phyloP scores from a whole-genome alignment of 2,113 vertebrate species.

The Nothoprocta pentlandii region DNA sequence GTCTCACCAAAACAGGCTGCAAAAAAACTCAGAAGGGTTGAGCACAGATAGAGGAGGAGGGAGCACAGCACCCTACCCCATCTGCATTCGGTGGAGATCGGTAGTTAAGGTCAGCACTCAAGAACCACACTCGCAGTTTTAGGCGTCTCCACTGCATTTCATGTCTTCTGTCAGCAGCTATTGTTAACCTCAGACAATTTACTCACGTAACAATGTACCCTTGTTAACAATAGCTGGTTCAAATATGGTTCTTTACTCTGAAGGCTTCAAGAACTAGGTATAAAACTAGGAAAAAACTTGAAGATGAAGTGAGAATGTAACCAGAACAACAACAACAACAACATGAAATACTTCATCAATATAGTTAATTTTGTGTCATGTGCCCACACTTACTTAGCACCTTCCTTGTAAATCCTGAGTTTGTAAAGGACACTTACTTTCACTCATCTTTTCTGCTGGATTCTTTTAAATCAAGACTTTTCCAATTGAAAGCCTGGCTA shows the following conservation, averaged over 20 bases:
- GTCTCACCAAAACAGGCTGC: neutral
- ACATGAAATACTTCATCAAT: neutral
- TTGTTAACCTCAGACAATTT: constrained; percentile 34
- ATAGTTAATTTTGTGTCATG: neutral
- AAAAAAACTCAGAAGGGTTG: neutral
- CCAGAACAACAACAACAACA: neutral
- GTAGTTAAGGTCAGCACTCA: neutral
- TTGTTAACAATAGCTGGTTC: neutral
- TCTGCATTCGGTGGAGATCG: neutral
- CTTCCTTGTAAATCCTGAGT: neutral
- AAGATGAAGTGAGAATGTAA: neutral
- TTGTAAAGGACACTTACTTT: neutral
- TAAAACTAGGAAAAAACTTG: neutral
- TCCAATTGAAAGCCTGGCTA: neutral
- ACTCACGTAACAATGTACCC: neutral
- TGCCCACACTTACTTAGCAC: neutral
- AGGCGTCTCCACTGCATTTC: constrained; percentile 10
- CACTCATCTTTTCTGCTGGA: neutral
- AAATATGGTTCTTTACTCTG: neutral
- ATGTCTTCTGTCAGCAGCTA: neutral
- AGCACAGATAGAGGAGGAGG: neutral
- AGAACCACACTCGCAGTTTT: neutral
- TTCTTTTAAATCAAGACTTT: neutral
- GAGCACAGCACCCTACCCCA: neutral
- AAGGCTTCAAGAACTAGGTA: neutral